Evolutionary conservation across 2,113 vertebrate genomes (phyloP), one percentile per base, ranked within the genome.

Genomic region (Etheostoma cragini): DNA sequence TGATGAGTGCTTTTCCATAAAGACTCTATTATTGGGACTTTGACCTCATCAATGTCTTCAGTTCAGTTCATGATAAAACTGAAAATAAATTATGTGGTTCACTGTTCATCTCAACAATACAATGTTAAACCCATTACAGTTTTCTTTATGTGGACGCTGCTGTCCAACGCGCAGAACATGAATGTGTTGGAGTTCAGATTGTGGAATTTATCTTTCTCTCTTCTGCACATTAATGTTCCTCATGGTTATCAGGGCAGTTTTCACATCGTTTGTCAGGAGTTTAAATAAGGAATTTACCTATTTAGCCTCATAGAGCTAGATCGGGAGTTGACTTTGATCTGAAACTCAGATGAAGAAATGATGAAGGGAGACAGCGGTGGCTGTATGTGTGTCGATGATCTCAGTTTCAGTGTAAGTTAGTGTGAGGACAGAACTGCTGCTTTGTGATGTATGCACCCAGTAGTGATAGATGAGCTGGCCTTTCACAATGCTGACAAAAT

Each of bases 391-490:
- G 66, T 54, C 30, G 60, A 63, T 17, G 5, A 56, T 8, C 8
- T 21, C 21, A 12, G n/a, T 6, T 49, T 6, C 17, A 49, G n/a
- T 17, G 5, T 7, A 6, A 17, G 72, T 64, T 57, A 47, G 53
- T 61, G n/a, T 72, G 62, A 72, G 58, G 50, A 76, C 19, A 53
- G 30, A 0, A 3, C n/a, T 58, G 17, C 45, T 60, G 72, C 47
- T 52, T 33, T 22, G 14, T 63, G 53, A 26, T 21, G 2, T 14
- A 1, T 63, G 72, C 30, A 21, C 24, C n/a, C 54, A 8, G 19
- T 8, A 15, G n/a, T 70, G 56, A 42, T n/a, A 1, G 47, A 78
- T 61, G 66, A 70, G 66, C 66, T 33, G 46, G 53, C 53, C 75
- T 68, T 52, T 56, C 62, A 66, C 45, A 50, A 26, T 50, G 1